A percentile compares a stretch with the other conserved stretches of the same genome.
Conservation (phyloP, 2,113 vertebrate species). For the Laticauda laticaudata region DNA sequence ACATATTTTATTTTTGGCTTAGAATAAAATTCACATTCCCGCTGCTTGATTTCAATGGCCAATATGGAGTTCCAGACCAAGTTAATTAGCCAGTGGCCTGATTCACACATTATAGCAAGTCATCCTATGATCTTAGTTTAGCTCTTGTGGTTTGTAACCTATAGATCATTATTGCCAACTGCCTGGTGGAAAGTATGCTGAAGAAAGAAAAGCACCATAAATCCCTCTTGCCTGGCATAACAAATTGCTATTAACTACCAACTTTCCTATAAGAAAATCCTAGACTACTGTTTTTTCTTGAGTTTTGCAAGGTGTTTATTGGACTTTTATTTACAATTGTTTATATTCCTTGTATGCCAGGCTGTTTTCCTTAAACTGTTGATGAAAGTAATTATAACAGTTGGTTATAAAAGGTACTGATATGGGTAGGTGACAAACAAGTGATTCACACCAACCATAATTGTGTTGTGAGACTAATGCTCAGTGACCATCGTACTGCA, state of each 20-base stretch:
- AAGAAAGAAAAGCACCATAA: background rate
- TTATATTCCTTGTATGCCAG: background rate
- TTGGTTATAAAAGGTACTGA: background rate
- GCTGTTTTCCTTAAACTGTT: background rate
- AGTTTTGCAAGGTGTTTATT: background rate
- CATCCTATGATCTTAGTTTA: background rate
- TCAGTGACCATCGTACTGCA: background rate
- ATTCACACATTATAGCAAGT: background rate
- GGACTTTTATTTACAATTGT: background rate
- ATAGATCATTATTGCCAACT: background rate
- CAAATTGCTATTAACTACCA: background rate
- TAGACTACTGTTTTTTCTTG: background rate
- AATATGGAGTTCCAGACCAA: background rate
- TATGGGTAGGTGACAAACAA: background rate
- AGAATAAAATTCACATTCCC: background rate
- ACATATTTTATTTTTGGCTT: background rate
- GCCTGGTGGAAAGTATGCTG: background rate
- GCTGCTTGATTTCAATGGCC: background rate
- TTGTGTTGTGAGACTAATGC: too few relatives aligned
- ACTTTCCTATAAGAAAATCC: background rate
- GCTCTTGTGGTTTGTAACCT: background rate
- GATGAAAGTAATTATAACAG: background rate
- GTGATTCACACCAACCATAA: background rate
- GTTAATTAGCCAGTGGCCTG: background rate
- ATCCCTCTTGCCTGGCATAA: background rate